Percentiles rank a stretch among this genome's conserved stretches.
phyloP scores from a whole-genome alignment of 1,140 invertebrate genomes.

The Leptopilina boulardi region DNA sequence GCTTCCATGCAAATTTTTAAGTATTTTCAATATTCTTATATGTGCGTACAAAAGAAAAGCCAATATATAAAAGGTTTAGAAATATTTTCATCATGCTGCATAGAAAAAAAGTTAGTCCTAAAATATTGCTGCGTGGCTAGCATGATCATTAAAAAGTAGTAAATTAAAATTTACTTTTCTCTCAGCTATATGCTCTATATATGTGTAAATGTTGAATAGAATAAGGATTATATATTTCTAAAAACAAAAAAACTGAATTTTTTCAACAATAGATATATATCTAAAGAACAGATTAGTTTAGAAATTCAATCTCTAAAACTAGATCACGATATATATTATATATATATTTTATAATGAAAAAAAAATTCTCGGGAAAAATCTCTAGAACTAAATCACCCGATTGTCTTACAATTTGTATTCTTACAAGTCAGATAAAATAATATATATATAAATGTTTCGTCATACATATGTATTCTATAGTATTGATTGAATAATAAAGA shows the following conservation, averaged over 20 bases:
- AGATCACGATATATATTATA: conserved; percentile 4
- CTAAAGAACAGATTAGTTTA: conserved; percentile 1
- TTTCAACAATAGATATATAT: background rate
- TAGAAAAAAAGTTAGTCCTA: background rate
- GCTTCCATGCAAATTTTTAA: background rate
- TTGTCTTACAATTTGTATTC: no score
- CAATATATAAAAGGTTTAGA: background rate
- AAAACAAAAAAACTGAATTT: background rate
- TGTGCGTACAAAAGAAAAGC: background rate
- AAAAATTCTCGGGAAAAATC: background rate
- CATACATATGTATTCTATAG: no score
- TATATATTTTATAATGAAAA: background rate
- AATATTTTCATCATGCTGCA: conserved; percentile 10
- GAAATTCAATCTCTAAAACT: conserved; percentile 14
- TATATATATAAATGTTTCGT: no score
- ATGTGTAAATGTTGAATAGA: no score
- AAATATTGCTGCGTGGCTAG: background rate
- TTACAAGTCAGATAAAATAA: no score
- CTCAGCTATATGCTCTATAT: background rate
- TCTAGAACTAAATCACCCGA: background rate
- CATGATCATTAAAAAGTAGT: conserved; percentile 14
- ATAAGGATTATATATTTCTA: background rate
- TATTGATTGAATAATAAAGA: no score
- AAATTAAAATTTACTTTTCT: background rate
- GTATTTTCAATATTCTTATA: background rate